phyloP scores from a whole-genome alignment of 2,113 vertebrate genomes.

The Naja naja region DNA sequence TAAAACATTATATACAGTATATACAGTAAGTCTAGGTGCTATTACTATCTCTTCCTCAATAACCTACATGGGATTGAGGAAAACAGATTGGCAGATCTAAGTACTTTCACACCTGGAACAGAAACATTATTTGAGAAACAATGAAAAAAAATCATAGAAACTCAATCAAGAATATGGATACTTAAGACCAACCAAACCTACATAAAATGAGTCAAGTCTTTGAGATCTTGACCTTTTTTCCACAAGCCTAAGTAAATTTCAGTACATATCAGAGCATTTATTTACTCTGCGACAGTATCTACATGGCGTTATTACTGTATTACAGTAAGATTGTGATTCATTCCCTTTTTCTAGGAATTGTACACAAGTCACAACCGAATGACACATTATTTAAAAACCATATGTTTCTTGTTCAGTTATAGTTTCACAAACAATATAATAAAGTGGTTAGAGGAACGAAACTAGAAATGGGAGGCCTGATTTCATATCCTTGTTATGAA shows the following conservation, averaged over 20 bases:
- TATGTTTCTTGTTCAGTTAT: neutral
- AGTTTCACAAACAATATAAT: neutral
- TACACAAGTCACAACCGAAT: neutral
- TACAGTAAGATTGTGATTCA: neutral
- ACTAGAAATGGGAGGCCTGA: neutral
- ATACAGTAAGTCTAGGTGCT: neutral
- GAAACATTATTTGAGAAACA: neutral
- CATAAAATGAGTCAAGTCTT: neutral
- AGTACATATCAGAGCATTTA: neutral
- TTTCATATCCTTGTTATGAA: neutral
- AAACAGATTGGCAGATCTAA: neutral
- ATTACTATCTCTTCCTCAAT: neutral
- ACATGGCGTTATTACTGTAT: neutral
- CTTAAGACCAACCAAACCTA: neutral
- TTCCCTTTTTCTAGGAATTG: neutral
- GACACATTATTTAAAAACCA: neutral
- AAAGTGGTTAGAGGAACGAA: neutral
- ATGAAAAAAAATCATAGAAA: neutral
- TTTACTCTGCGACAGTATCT: neutral
- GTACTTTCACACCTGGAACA: neutral
- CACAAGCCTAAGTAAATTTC: neutral
- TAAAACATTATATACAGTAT: neutral
- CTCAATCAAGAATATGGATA: neutral
- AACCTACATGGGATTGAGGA: neutral
- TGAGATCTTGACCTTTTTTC: neutral